Evolutionary conservation across 2,113 vertebrate genomes (phyloP).

Genomic region (Arothron firmamentum): DNA sequence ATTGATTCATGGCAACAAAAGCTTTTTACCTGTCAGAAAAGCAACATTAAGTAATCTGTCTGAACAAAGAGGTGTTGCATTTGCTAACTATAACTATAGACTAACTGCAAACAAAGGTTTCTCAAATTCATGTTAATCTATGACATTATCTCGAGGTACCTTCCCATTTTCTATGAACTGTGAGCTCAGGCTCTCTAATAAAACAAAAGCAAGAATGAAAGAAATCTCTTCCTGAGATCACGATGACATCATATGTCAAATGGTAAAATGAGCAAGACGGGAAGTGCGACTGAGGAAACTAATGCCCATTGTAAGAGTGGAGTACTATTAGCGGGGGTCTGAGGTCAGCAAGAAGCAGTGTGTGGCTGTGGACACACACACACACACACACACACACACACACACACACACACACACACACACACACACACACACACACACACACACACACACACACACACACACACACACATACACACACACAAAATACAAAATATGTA

Average conservation of each 20-base stretch:
- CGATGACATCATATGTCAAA: slow-evolving; percentile 65
- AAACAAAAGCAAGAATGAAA: slow-evolving; percentile 16
- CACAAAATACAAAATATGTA: neutral
- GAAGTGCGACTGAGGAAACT: slow-evolving; percentile 57
- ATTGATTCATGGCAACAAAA: neutral
- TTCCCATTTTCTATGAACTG: slow-evolving; percentile 10
- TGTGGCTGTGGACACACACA: slow-evolving; percentile 8
- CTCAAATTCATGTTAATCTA: neutral
- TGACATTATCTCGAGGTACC: slow-evolving; percentile 6
- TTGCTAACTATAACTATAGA: slow-evolving; percentile 9
- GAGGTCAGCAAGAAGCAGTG: slow-evolving; percentile 12
- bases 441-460: no score
- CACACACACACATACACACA: slow-evolving; percentile 6
- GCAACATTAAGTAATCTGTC: slow-evolving; percentile 38
- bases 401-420: no score
- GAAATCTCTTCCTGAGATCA: slow-evolving; percentile 38
- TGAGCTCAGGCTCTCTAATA: slow-evolving; percentile 36
- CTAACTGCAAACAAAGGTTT: neutral
- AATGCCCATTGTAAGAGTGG: slow-evolving; percentile 18
- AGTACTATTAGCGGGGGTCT: slow-evolving; percentile 10
- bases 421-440: no score
- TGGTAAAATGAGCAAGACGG: slow-evolving; percentile 62
- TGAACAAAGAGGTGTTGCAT: slow-evolving; percentile 22
- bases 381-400: neutral
- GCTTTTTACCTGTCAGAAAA: neutral